These are phyloP conservation scores for Cremastinae sp. DNA, from an alignment of 2,888 invertebrate species.

Conservation along the genomic window DNA sequence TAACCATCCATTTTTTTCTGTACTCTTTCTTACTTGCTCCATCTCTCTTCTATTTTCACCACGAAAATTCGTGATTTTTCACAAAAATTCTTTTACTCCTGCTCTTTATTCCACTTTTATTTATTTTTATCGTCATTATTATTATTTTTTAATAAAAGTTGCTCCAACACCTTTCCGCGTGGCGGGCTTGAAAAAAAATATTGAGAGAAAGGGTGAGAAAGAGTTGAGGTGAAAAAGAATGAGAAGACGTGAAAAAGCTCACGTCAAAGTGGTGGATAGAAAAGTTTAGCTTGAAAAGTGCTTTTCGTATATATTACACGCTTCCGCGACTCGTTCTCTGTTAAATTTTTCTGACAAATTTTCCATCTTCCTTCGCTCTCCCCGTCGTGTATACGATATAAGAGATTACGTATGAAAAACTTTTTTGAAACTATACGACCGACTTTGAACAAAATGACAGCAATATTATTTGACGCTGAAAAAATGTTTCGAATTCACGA, in stretches of 20 bases:
- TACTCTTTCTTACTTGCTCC: conserved; percentile 13
- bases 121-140: conserved; percentile 19
- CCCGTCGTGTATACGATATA: too few relatives aligned
- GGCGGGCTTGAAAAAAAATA: background rate
- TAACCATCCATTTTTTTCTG: background rate
- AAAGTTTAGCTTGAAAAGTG: conserved; percentile 14
- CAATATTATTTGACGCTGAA: too few relatives aligned
- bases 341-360: background rate
- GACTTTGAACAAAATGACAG: too few relatives aligned
- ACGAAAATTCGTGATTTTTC: conserved; percentile 62
- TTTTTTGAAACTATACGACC: too few relatives aligned
- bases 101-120: conserved; percentile 9
- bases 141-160: conserved; percentile 69
- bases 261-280: conserved; percentile 20
- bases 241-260: conserved; percentile 22
- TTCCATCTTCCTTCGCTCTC: too few relatives aligned
- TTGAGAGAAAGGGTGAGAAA: background rate
- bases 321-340: background rate
- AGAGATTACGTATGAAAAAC: too few relatives aligned
- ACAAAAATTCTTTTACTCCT: conserved; percentile 62
- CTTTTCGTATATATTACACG: conserved; percentile 9
- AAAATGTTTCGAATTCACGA: too few relatives aligned
- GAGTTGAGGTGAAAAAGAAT: conserved; percentile 44
- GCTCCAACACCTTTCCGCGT: conserved; percentile 57
- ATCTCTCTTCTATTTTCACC: conserved; percentile 19